Conservation (phyloP, 92 coral and sea anemone species). For the Epizoanthus scotinus region DNA sequence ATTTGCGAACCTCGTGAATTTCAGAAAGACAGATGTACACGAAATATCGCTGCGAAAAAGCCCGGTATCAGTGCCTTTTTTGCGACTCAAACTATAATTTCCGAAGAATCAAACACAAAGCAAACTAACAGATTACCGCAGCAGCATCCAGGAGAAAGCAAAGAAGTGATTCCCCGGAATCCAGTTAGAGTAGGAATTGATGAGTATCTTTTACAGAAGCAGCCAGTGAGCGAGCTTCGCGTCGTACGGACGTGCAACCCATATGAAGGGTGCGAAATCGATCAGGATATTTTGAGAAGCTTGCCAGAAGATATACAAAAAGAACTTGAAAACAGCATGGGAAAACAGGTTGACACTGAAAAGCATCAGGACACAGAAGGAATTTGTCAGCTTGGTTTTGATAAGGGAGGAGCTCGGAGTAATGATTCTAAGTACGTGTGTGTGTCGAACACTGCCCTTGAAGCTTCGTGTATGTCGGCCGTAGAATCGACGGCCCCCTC, state of each 20-base stretch:
- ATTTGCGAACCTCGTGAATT: not conserved
- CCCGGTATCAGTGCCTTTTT: constrained; percentile 40
- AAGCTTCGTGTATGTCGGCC: not conserved
- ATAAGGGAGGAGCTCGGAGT: not conserved
- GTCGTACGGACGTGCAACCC: constrained; percentile 29
- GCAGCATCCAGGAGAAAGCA: not conserved
- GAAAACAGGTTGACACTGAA: constrained; percentile 15
- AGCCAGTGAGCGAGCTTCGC: not conserved
- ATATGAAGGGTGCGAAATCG: constrained; percentile 61
- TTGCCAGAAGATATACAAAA: constrained; percentile 73
- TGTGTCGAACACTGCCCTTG: not conserved
- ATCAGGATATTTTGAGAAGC: constrained; percentile 50
- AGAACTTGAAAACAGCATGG: constrained; percentile 56
- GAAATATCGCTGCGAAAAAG: constrained; percentile 4
- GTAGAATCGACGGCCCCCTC: not conserved
- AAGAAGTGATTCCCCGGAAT: not conserved
- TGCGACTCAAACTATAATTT: not conserved
- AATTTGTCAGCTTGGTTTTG: constrained; percentile 12
- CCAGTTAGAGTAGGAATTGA: not conserved
- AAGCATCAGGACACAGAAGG: constrained; percentile 3
- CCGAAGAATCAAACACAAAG: not conserved
- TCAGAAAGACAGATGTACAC: not conserved
- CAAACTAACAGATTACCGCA: not conserved
- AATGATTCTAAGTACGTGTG: not conserved
- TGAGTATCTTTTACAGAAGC: not conserved